A percentile compares a stretch with the other conserved stretches of the same genome.
phyloP scores from a whole-genome alignment of 2,888 invertebrate species.

The Gari tellinella region DNA sequence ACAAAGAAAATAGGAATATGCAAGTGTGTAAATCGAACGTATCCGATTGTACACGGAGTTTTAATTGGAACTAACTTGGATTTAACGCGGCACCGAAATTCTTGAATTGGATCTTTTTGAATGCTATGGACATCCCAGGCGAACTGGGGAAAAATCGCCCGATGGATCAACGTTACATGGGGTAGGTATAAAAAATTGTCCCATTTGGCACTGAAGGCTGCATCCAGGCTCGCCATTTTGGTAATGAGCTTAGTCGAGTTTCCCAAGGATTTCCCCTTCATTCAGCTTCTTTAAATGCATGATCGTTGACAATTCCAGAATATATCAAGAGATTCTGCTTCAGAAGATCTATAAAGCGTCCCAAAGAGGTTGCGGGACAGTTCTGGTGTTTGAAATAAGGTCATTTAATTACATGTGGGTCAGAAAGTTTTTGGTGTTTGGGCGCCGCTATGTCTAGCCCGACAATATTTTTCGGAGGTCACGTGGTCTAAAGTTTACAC shows the following conservation, averaged over 20 bases:
- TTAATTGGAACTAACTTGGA: slow-evolving; percentile 16
- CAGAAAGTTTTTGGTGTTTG: slow-evolving; percentile 41
- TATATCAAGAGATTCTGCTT: not conserved
- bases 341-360: not conserved
- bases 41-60: slow-evolving; percentile 6
- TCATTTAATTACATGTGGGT: slow-evolving; percentile 43
- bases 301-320: not conserved
- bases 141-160: slow-evolving; percentile 21
- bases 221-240: slow-evolving; percentile 47
- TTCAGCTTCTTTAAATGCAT: not conserved
- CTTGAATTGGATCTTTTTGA: slow-evolving; percentile 22
- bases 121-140: slow-evolving; percentile 16
- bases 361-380: too few relatives aligned
- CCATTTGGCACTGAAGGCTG: slow-evolving; percentile 12
- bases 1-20: slow-evolving; percentile 48
- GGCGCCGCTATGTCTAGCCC: slow-evolving; percentile 61
- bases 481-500: slow-evolving; percentile 55
- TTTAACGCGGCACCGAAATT: slow-evolving; percentile 5
- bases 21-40: slow-evolving; percentile 20
- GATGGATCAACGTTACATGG: slow-evolving; percentile 51
- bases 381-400: slow-evolving; percentile 9
- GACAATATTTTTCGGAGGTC: slow-evolving; percentile 48
- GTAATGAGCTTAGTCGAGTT: not conserved
- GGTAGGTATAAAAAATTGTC: slow-evolving; percentile 36
- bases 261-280: slow-evolving; percentile 20